Conservation (phyloP, 2,888 invertebrate species). For the Galerucella pusilla region DNA sequence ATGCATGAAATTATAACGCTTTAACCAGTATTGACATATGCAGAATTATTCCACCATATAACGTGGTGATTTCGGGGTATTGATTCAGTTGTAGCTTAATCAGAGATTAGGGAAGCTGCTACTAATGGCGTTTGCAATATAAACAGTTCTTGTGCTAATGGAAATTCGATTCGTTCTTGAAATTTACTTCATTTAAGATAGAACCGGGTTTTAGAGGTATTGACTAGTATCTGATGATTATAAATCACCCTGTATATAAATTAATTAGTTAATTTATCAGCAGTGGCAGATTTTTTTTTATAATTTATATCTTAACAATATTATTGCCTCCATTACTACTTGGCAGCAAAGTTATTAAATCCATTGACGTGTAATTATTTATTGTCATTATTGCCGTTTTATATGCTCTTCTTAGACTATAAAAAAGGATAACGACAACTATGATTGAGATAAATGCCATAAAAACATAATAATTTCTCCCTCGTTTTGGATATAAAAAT, state of each 20-base stretch:
- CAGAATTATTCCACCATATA: slow-evolving; percentile 26
- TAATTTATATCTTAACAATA: background rate
- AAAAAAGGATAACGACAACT: slow-evolving; percentile 12
- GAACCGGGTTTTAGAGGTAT: too few species aligned
- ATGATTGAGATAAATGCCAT: slow-evolving; percentile 25
- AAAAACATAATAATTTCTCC: slow-evolving; percentile 23
- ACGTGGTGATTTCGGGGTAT: slow-evolving; percentile 26
- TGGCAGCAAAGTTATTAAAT: background rate
- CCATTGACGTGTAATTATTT: slow-evolving; percentile 7
- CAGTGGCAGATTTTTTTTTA: background rate
- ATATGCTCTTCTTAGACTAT: slow-evolving; percentile 2
- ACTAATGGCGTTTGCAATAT: background rate
- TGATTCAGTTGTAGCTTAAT: background rate
- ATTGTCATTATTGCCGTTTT: slow-evolving; percentile 3
- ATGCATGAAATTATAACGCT: slow-evolving; percentile 35
- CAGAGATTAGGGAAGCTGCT: background rate
- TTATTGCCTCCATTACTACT: background rate
- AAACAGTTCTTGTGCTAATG: background rate
- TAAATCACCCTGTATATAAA: too few species aligned
- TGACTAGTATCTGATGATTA: too few species aligned
- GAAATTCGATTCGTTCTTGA: too few species aligned
- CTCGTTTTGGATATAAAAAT: slow-evolving; percentile 19
- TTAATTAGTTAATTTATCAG: background rate
- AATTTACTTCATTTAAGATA: too few species aligned
- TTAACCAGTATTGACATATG: slow-evolving; percentile 37